phyloP scores from a whole-genome alignment of 2,888 invertebrate species.

The Tryphoninae sp. region DNA sequence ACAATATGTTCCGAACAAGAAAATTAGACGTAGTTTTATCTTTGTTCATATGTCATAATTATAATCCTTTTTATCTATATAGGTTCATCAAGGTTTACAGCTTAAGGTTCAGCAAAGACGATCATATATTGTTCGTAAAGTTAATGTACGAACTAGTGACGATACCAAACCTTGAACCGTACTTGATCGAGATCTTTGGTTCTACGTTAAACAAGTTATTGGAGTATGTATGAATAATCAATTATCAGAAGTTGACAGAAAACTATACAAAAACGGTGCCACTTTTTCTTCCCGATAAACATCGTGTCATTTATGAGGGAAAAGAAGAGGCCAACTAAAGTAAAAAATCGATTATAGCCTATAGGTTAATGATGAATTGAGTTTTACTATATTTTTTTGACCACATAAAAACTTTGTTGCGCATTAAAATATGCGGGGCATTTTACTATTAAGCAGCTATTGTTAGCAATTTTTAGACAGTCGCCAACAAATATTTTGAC shows the following conservation, averaged over 20 bases:
- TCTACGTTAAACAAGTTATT: constrained; percentile 86
- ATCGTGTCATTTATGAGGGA: neutral
- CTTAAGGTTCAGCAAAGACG: constrained; percentile 93
- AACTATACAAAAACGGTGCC: neutral
- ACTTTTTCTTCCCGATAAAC: neutral
- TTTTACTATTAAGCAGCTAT: neutral
- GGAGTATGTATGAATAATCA: constrained; percentile 85
- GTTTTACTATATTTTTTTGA: neutral
- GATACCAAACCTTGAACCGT: constrained; percentile 90
- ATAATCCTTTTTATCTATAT: constrained; percentile 74
- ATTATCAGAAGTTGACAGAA: neutral
- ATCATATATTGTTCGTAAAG: constrained; percentile 92
- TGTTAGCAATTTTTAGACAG: too few relatives aligned
- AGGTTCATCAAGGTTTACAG: constrained; percentile 94
- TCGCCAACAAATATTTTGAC: too few relatives aligned
- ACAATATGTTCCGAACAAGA: neutral
- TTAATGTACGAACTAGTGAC: constrained; percentile 89
- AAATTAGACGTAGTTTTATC: constrained; percentile 5
- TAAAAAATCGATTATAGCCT: neutral
- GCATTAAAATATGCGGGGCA: neutral
- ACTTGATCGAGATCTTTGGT: constrained; percentile 88
- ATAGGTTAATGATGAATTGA: neutral
- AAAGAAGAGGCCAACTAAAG: neutral
- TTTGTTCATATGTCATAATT: constrained; percentile 2
- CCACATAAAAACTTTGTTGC: neutral